Conservation (phyloP, 2,797 vertebrate genomes). For the Notoglanidium macrostoma region DNA sequence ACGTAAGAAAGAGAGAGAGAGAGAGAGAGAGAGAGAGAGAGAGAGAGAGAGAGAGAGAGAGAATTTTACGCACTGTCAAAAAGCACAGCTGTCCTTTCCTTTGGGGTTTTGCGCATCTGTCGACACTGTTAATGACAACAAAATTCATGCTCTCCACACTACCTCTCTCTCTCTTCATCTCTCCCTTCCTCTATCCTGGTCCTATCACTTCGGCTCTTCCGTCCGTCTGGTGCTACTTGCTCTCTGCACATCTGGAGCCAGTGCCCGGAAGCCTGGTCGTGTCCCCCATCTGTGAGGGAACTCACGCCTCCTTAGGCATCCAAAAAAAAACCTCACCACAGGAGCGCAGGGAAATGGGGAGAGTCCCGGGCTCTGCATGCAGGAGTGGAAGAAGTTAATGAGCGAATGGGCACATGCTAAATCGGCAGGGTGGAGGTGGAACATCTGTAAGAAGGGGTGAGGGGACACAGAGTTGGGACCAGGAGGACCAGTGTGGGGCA, state of each 20-base stretch:
- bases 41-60: constrained; percentile 43
- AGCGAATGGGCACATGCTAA: constrained; percentile 46
- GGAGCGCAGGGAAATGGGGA: constrained; percentile 19
- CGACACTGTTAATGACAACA: constrained; percentile 54
- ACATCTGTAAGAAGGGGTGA: constrained; percentile 43
- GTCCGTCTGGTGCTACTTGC: constrained; percentile 62
- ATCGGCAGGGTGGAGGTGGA: constrained; percentile 35
- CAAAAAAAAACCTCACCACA: constrained; percentile 30
- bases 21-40: constrained; percentile 15
- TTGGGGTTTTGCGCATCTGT: constrained; percentile 55
- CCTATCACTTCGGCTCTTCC: neutral
- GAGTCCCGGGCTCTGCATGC: neutral
- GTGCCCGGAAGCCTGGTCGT: constrained; percentile 70
- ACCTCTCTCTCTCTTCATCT: neutral
- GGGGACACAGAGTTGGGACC: constrained; percentile 3
- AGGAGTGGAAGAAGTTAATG: constrained; percentile 23
- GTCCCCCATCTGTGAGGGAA: constrained; percentile 80
- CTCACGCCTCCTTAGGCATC: constrained; percentile 31
- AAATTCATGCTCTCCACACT: constrained; percentile 45
- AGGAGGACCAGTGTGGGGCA: neutral
- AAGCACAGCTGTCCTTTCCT: constrained; percentile 55
- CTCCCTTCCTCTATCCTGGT: neutral
- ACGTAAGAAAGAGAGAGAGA: neutral
- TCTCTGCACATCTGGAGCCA: constrained; percentile 76
- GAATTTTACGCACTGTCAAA: constrained; percentile 56